These are phyloP conservation scores for Calyptommatus sinebrachiatus DNA, from an alignment of 2,113 vertebrate genomes.

Conservation along the genomic window DNA sequence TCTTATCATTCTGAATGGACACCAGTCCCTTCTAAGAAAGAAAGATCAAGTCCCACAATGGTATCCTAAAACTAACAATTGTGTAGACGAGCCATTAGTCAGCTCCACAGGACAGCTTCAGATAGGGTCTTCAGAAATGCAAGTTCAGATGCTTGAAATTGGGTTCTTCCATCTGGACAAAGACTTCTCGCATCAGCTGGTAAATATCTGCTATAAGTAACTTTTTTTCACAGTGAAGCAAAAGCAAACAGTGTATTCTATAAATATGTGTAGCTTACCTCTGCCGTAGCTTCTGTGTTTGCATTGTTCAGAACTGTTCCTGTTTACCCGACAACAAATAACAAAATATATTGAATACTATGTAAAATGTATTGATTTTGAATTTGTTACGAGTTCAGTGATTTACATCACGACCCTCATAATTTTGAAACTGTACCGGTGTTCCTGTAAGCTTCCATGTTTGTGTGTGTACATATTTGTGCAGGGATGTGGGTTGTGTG, in stretches of 20 bases:
- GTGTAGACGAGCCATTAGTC: background rate
- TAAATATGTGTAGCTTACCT: conserved; percentile 66
- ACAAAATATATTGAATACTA: conserved; percentile 61
- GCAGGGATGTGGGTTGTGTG: conserved; percentile 46
- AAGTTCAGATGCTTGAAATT: conserved; percentile 36
- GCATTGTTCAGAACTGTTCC: conserved; percentile 60
- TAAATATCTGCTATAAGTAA: conserved; percentile 52
- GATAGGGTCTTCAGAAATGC: conserved; percentile 17
- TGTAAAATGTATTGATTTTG: conserved; percentile 63
- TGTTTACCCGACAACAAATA: conserved; percentile 58
- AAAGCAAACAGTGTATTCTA: conserved; percentile 59
- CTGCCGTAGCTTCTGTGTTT: conserved; percentile 65
- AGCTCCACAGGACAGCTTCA: conserved; percentile 31
- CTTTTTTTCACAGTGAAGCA: conserved; percentile 61
- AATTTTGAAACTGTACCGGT: conserved; percentile 59
- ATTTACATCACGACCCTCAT: conserved; percentile 31
- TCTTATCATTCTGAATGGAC: too few species aligned
- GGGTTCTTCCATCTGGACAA: conserved; percentile 23
- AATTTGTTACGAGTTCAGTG: conserved; percentile 62
- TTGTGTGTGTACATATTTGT: conserved; percentile 50
- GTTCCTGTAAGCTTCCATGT: conserved; percentile 56
- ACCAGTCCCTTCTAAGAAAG: too few species aligned
- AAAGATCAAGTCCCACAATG: too few species aligned
- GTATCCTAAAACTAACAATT: background rate
- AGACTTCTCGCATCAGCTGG: conserved; percentile 49